Percentiles rank a stretch among this genome's conserved stretches.
These are phyloP conservation scores for Epinephelus malabaricus DNA, from an alignment of 2,797 vertebrate genomes.

Conservation along the genomic window DNA sequence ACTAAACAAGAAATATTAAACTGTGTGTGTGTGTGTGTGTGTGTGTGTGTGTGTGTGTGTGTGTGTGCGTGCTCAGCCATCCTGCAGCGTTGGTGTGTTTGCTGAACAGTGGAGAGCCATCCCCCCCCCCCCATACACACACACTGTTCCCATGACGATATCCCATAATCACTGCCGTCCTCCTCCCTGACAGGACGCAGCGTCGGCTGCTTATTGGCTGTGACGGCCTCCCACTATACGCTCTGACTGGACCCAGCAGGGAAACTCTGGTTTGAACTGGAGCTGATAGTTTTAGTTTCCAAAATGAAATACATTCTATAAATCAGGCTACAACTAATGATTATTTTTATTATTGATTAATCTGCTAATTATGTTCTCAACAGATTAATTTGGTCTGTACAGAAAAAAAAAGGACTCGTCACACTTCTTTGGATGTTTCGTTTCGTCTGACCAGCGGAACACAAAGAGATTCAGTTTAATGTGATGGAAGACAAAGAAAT, in stretches of 20 bases:
- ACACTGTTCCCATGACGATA: conserved; percentile 81
- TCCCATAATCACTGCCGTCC: conserved; percentile 85
- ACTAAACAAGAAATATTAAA: neutral
- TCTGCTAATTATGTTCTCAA: no score
- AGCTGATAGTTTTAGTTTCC: neutral
- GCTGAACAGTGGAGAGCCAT: conserved; percentile 24
- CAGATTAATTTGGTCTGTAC: no score
- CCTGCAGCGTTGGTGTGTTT: neutral
- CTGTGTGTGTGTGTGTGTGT: conserved; percentile 23
- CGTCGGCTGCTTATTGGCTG: conserved; percentile 88
- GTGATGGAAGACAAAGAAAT: neutral
- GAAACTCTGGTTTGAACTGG: conserved; percentile 55
- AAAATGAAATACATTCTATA: no score
- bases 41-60: conserved; percentile 9
- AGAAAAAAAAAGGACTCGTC: no score
- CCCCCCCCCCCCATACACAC: conserved; percentile 31
- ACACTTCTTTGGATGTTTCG: no score
- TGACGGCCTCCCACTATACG: conserved; percentile 79
- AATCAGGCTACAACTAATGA: no score
- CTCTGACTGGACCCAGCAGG: conserved; percentile 81
- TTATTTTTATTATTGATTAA: no score
- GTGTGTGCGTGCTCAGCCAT: no score
- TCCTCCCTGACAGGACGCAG: conserved; percentile 77
- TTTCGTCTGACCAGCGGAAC: no score
- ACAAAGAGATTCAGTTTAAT: neutral